These are phyloP conservation scores for Ridgeia piscesae DNA, from an alignment of 1,140 invertebrate species.

Conservation along the genomic window DNA sequence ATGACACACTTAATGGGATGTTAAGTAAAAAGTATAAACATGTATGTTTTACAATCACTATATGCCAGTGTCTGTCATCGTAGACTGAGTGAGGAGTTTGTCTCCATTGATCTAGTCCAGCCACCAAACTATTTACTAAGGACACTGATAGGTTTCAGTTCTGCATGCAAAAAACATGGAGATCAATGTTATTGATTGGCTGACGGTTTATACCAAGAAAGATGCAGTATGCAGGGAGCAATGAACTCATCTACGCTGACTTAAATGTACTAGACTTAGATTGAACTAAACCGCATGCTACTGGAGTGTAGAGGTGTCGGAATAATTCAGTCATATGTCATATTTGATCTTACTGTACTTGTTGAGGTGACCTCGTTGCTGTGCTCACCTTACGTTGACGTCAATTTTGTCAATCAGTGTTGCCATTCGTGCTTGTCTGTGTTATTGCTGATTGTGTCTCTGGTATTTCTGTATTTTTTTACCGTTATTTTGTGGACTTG, in stretches of 20 bases:
- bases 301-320: no score
- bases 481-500: no score
- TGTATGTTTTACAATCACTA: background rate
- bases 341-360: background rate
- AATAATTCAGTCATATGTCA: background rate
- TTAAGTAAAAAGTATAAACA: background rate
- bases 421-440: no score
- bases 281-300: background rate
- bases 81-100: background rate
- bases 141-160: background rate
- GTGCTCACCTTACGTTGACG: background rate
- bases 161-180: background rate
- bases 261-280: background rate
- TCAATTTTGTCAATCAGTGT: background rate
- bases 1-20: background rate
- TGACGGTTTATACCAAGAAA: background rate
- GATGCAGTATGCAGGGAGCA: background rate
- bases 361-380: background rate
- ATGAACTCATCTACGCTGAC: background rate
- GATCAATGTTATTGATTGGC: background rate
- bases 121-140: background rate
- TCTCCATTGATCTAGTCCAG: background rate
- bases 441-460: no score
- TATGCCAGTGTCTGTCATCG: background rate
- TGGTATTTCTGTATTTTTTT: no score